Evolutionary conservation across 35 echinoderm and acorn worm genomes (phyloP).

Genomic region (Ophioderma brevispina): DNA sequence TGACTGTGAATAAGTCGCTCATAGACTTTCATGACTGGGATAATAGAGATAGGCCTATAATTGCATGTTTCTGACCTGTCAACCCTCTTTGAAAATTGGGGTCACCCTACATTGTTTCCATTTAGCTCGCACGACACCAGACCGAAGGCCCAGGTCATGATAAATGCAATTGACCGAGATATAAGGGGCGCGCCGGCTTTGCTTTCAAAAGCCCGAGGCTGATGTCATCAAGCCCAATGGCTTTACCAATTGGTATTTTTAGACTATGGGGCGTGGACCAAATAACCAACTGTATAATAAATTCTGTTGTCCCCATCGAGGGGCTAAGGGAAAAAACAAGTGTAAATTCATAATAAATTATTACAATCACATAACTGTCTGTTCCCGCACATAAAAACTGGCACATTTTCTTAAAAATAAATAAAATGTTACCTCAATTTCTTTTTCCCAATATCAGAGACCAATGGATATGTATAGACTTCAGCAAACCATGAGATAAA

Average conservation of each 20-base stretch:
- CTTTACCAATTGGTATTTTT: not conserved
- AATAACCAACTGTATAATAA: too few species aligned
- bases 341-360: too few species aligned
- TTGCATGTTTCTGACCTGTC: not conserved
- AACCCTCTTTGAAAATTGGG: slow-evolving; percentile 24
- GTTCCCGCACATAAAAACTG: too few species aligned
- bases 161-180: not conserved
- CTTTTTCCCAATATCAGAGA: too few species aligned
- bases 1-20: not conserved
- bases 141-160: slow-evolving; percentile 3
- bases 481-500: too few species aligned
- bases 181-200: not conserved
- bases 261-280: too few species aligned
- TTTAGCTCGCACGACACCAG: not conserved
- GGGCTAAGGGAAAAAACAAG: too few species aligned
- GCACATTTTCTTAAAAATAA: too few species aligned
- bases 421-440: too few species aligned
- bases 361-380: too few species aligned
- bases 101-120: slow-evolving; percentile 2
- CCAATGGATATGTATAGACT: too few species aligned
- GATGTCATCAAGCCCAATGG: slow-evolving; percentile 19
- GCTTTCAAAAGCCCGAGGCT: slow-evolving; percentile 1
- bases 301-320: too few species aligned
- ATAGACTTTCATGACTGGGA: not conserved
- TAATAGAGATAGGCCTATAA: not conserved